Base-by-base conservation (phyloP, 2,797 vertebrate species). In the Rhodeus uyekii region DNA sequence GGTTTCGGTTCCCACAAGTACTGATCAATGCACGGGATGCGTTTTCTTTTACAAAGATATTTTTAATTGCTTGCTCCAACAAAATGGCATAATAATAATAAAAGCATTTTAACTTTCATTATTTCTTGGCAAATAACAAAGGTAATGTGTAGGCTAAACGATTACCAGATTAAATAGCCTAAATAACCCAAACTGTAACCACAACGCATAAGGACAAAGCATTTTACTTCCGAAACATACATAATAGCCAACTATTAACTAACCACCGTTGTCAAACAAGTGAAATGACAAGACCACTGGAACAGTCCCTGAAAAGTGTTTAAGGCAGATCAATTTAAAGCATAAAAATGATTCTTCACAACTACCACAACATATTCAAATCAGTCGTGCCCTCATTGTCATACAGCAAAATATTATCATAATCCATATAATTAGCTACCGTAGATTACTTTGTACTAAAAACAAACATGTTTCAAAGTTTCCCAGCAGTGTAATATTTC, bases 361-460 rank as follows among this genome's bases (percentile, higher is more conserved):
- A 75, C n/a, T 58, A n/a, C 76, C 29, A 53, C 14, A 27, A 38
- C 34, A 32, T 24, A 58, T 79, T 58, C 9, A 16, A 16, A 38
- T 42, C 10, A 32, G 50, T 55, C 44, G 64, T 42, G 77, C 9
- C 36, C 12, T 79, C 36, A 79, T 68, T 58, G 65, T 79, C 77
- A 69, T 79, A 34, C n/a, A 55, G 77, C 63, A 58, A 79, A 58
- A 65, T 36, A 53, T 36, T 44, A 13, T 73, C 10, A 53, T 73
- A 73, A 36, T 36, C 19, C 71, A 73, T 36, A 36, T 36, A 36
- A 72, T 53, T 73, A 36, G 48, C 29, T 13, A 53, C 7, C 36
- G 48, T 22, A 55, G 22, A 55, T 73, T n/a, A n/a, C n/a, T n/a
- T 34, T 73, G 46, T 24, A 53, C 6, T 72, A 36, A 34, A 53